Evolutionary conservation across 2,797 vertebrate species (phyloP).

Genomic region (Varecia variegata): DNA sequence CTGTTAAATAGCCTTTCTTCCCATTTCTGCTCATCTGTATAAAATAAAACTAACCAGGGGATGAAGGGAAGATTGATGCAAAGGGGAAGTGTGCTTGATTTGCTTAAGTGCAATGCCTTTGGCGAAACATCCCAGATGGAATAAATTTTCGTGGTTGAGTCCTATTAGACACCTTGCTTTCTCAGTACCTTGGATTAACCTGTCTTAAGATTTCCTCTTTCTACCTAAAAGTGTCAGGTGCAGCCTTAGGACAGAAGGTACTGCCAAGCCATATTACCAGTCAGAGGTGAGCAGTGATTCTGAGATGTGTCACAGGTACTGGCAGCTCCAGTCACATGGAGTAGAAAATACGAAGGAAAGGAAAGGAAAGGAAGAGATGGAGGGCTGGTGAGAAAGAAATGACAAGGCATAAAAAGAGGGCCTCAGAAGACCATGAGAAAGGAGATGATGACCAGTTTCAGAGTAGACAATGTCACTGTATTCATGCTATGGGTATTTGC

Average conservation of each 20-base stretch:
- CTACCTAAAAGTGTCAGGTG: not conserved
- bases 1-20: not conserved
- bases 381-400: not conserved
- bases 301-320: not conserved
- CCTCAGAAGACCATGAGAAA: not conserved
- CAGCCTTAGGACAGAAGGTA: not conserved
- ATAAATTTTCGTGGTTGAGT: not conserved
- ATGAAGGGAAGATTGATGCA: not conserved
- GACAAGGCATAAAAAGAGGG: not conserved
- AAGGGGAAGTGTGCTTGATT: not conserved
- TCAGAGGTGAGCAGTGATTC: not conserved
- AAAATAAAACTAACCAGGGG: conserved; percentile 29
- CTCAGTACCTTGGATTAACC: not conserved
- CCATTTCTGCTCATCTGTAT: not conserved
- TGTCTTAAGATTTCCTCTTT: not conserved
- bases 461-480: not conserved
- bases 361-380: not conserved
- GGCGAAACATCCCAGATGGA: not conserved
- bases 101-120: not conserved
- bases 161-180: not conserved
- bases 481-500: not conserved
- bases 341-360: not conserved
- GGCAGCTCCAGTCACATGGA: not conserved
- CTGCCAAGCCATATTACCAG: not conserved
- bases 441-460: not conserved